Base-by-base conservation (phyloP, 2,113 vertebrate species). In the Coregonus clupeaformis region DNA sequence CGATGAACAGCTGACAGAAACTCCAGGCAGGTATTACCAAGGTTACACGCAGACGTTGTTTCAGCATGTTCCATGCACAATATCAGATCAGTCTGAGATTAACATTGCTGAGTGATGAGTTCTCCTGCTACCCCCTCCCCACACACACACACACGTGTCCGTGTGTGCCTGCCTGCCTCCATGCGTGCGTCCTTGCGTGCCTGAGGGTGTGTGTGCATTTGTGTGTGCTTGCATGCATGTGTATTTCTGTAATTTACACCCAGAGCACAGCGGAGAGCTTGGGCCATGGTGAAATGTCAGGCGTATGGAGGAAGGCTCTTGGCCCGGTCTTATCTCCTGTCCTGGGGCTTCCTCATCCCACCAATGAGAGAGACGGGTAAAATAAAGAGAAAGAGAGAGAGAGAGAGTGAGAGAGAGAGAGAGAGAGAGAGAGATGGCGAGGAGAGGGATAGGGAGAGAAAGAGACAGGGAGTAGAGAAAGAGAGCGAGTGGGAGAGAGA, bases 1-100 rank as follows among this genome's bases (percentile, higher is more conserved):
- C 82, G 77, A 86, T 69, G 73, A 76, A 63, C 66, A 80, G 77
- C 84, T 82, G 79, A 77, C 80, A 73, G 69, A 76, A 77, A 69
- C 74, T 69, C 73, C 76, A 74, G 69, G 68, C 47, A 88, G 29
- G 68, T 75, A 62, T 71, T 65, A 57, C 66, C 36, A 22, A 71
- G 66, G 78, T 82, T 68, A 75, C 78, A 84, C 32, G 63, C 74
- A 78, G 80, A 84, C 80, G 77, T 68, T 82, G 87, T 82, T 83
- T 85, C 83, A 80, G 84, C 85, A 84, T 71, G 88, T 72, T 30
- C 2, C 24, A 79, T 63, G 36, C 20, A 63, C 66, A 71, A 45
- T 63, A 76, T 72, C 59, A 72, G 74, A 78, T 69, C 59, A 70
- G 77, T 70, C 63, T 57, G 69, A 72, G 52, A 55, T 69, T 36